Percentiles rank a stretch among this genome's conserved stretches.
phyloP scores from a whole-genome alignment of 1,140 invertebrate genomes.

The Hyphantria cunea region DNA sequence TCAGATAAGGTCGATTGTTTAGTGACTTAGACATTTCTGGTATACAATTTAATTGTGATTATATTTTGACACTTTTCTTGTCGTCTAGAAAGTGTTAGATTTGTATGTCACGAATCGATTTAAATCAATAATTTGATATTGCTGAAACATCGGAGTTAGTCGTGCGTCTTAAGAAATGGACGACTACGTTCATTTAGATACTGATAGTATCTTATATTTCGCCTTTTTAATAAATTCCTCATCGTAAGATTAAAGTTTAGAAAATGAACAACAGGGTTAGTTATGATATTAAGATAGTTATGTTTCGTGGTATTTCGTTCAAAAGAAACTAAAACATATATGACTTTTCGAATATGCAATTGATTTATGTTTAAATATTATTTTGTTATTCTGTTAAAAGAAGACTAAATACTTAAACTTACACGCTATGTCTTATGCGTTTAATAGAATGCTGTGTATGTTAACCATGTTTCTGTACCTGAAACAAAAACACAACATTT shows the following conservation, averaged over 20 bases:
- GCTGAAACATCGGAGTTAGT: slow-evolving; percentile 17
- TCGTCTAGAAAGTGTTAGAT: slow-evolving; percentile 21
- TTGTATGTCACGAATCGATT: slow-evolving; percentile 30
- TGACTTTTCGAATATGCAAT: too few species aligned
- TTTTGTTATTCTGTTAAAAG: too few species aligned
- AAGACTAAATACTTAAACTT: too few species aligned
- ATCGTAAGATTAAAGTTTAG: slow-evolving; percentile 7
- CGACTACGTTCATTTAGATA: slow-evolving; percentile 15
- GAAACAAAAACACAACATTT: too few species aligned
- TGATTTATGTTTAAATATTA: too few species aligned
- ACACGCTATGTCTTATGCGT: too few species aligned
- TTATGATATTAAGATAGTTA: too few species aligned
- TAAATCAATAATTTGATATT: slow-evolving; percentile 25
- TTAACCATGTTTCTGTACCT: too few species aligned
- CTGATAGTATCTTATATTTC: slow-evolving; percentile 24
- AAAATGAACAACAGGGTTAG: neutral
- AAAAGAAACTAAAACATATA: too few species aligned
- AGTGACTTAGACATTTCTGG: too few species aligned
- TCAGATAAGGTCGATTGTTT: slow-evolving; percentile 1
- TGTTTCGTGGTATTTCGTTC: neutral
- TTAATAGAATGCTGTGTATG: too few species aligned
- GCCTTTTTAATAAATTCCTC: slow-evolving; percentile 21
- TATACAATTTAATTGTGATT: slow-evolving; percentile 21
- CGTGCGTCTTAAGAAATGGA: slow-evolving; percentile 21
- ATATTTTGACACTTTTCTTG: slow-evolving; percentile 29